phyloP scores from a whole-genome alignment of 2,888 invertebrate genomes.

The Teinopalpus imperialis region DNA sequence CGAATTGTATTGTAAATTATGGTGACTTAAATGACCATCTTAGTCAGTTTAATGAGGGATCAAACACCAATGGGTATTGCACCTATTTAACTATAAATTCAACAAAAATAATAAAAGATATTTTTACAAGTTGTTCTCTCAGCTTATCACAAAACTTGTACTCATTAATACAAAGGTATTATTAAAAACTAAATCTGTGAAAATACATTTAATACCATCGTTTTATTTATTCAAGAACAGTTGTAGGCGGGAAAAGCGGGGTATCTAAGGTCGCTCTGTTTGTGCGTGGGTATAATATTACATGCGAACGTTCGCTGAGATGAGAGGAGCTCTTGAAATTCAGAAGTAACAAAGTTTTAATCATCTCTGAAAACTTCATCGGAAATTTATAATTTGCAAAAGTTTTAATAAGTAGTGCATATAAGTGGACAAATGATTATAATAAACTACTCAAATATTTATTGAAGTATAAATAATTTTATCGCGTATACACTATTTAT shows the following conservation, averaged over 20 bases:
- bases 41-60: too few species aligned
- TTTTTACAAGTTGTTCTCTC: too few species aligned
- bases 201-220: conserved; percentile 16
- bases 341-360: conserved; percentile 21
- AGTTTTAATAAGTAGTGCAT: conserved; percentile 12
- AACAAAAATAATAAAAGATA: too few species aligned
- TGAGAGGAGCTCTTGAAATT: conserved; percentile 19
- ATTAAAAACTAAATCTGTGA: background rate
- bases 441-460: too few species aligned
- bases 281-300: conserved; percentile 23
- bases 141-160: too few species aligned
- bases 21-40: too few species aligned
- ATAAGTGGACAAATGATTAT: background rate
- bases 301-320: conserved; percentile 15
- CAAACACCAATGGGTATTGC: too few species aligned
- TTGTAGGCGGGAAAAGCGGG: background rate
- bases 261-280: conserved; percentile 10
- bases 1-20: too few species aligned
- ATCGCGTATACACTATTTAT: too few species aligned
- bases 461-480: too few species aligned
- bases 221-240: conserved; percentile 20
- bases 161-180: background rate
- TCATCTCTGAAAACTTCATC: conserved; percentile 18
- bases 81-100: too few species aligned
- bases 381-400: conserved; percentile 21